Conservation (phyloP, 2,113 vertebrate species). For the Uropsilus gracilis region DNA sequence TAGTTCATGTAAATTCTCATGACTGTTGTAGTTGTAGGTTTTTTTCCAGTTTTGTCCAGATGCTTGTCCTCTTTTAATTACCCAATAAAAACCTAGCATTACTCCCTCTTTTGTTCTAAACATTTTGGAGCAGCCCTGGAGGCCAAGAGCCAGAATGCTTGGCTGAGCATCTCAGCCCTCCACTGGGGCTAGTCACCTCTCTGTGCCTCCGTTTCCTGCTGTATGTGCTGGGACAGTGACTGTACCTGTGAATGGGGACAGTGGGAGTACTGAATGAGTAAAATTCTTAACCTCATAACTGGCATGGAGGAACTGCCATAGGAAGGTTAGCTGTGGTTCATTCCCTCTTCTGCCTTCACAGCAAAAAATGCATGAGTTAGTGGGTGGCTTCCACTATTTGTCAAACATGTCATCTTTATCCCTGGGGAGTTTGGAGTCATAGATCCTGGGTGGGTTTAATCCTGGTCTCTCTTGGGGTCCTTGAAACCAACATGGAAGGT, state of each 20-base stretch:
- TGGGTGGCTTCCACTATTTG: not conserved
- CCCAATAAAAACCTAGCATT: not conserved
- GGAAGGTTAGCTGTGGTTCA: not conserved
- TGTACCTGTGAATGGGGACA: accelerated
- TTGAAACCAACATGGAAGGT: not conserved
- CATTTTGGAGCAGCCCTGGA: not conserved
- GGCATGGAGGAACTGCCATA: accelerated
- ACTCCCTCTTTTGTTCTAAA: slow-evolving; percentile 21
- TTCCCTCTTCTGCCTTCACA: not conserved
- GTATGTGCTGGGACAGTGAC: not conserved
- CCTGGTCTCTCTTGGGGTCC: not conserved
- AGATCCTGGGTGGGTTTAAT: not conserved
- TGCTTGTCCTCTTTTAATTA: not conserved
- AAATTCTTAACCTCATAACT: not conserved
- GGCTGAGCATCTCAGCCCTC: not conserved
- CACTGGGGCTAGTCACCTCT: too few species aligned
- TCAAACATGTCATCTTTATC: not conserved
- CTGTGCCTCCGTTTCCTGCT: not conserved
- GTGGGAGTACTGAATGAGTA: not conserved
- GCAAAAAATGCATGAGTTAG: not conserved
- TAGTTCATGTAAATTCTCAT: not conserved
- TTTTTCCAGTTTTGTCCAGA: not conserved
- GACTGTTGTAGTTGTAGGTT: not conserved
- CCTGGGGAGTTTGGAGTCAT: not conserved
- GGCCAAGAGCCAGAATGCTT: not conserved